phyloP scores from a whole-genome alignment of 2,888 invertebrate species.

The Acanthosepion lycidas region DNA sequence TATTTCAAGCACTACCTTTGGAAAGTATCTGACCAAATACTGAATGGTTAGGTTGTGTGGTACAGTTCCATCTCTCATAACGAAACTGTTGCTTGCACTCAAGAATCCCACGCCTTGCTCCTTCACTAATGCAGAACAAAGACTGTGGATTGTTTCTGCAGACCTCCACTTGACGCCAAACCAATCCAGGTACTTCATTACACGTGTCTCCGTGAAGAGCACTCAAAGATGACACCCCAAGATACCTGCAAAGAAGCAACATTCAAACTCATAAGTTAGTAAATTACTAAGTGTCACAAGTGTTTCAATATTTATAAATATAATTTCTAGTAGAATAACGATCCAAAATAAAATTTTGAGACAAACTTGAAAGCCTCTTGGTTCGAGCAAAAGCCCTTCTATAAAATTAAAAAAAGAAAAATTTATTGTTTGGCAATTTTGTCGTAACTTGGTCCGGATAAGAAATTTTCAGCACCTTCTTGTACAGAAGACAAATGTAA shows the following conservation, averaged over 20 bases:
- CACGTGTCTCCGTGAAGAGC: slow-evolving; percentile 62
- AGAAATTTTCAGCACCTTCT: too few species aligned
- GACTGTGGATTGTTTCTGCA: slow-evolving; percentile 77
- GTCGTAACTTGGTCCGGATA: too few species aligned
- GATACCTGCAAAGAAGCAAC: slow-evolving; percentile 60
- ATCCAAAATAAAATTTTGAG: too few species aligned
- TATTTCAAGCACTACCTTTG: slow-evolving; percentile 74
- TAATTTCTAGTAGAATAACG: too few species aligned
- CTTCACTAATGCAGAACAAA: slow-evolving; percentile 77
- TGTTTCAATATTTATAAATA: too few species aligned
- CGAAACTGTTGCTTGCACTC: slow-evolving; percentile 79
- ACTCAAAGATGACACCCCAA: slow-evolving; percentile 66
- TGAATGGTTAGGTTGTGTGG: slow-evolving; percentile 71
- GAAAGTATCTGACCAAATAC: slow-evolving; percentile 77
- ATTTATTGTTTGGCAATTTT: too few species aligned
- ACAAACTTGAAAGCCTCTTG: too few species aligned
- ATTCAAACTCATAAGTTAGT: not conserved
- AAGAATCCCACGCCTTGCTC: slow-evolving; percentile 77
- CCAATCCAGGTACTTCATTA: slow-evolving; percentile 65
- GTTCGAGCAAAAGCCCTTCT: too few species aligned
- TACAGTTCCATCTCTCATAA: slow-evolving; percentile 79
- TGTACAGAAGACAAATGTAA: too few species aligned
- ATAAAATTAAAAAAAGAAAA: too few species aligned
- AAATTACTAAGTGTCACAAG: too few species aligned
- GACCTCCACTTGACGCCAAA: slow-evolving; percentile 74